Evolutionary conservation across 2,888 invertebrate species (phyloP).

Genomic region (Venusia cambrica): DNA sequence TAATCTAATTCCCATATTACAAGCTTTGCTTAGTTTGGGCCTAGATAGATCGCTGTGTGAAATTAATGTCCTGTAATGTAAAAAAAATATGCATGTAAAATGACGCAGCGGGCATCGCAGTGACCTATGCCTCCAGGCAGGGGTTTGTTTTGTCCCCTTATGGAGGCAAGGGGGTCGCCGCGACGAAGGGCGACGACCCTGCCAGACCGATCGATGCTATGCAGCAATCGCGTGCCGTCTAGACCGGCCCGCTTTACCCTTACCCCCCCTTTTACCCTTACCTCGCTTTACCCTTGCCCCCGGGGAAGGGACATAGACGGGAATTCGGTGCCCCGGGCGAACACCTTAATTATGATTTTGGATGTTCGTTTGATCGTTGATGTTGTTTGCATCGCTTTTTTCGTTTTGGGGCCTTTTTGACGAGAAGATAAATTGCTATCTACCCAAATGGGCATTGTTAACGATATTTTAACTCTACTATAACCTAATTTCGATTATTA

Average conservation of each 20-base stretch:
- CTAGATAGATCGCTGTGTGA: no score
- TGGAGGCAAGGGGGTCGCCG: conserved; percentile 39
- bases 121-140: conserved; percentile 25
- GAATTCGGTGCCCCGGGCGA: conserved; percentile 38
- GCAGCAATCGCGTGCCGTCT: conserved; percentile 76
- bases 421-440: no score
- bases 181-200: conserved; percentile 56
- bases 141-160: conserved; percentile 60
- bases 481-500: no score
- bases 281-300: no score
- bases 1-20: no score
- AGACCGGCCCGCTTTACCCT: conserved; percentile 66
- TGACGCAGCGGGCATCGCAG: conserved; percentile 16
- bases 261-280: conserved; percentile 33
- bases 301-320: conserved; percentile 43
- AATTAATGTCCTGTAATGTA: no score
- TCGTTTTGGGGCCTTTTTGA: no score
- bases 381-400: conserved; percentile 4
- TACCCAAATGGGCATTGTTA: no score
- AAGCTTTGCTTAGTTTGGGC: no score
- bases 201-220: conserved; percentile 40
- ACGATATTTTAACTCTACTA: no score
- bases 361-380: conserved; percentile 33
- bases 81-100: not conserved
- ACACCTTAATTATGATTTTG: conserved; percentile 55